These are phyloP conservation scores for Pristionchus exspectatus DNA, from an alignment of 2,888 invertebrate genomes.

Conservation along the genomic window DNA sequence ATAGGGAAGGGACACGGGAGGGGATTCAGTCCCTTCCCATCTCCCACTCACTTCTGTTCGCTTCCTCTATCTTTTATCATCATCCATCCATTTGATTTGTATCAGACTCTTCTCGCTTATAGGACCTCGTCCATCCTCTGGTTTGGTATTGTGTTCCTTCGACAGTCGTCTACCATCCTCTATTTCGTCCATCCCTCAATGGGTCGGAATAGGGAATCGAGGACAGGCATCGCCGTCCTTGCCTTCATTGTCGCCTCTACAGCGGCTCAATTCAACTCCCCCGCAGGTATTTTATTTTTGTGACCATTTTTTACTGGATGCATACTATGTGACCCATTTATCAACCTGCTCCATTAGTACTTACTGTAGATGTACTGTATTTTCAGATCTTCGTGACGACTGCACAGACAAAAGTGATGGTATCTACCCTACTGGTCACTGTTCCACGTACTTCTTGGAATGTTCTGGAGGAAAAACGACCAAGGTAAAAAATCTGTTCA, in stretches of 20 bases:
- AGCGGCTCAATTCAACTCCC: constrained; percentile 29
- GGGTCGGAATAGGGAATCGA: constrained; percentile 40
- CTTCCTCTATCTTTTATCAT: background rate
- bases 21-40: constrained; percentile 25
- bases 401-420: constrained; percentile 52
- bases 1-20: background rate
- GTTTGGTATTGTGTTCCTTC: background rate
- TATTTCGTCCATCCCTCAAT: background rate
- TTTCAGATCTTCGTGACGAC: constrained; percentile 48
- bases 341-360: background rate
- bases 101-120: background rate
- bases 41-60: background rate
- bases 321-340: background rate
- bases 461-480: constrained; percentile 17
- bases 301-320: background rate
- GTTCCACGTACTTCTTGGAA: constrained; percentile 7
- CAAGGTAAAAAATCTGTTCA: background rate
- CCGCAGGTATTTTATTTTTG: background rate
- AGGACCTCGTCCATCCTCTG: constrained; percentile 10
- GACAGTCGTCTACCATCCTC: background rate
- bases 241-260: constrained; percentile 33
- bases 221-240: constrained; percentile 39
- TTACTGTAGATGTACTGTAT: background rate
- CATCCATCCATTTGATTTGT: background rate
- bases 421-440: constrained; percentile 40